These are phyloP conservation scores for Eretmochelys imbricata DNA, from an alignment of 2,113 vertebrate genomes.

Conservation along the genomic window DNA sequence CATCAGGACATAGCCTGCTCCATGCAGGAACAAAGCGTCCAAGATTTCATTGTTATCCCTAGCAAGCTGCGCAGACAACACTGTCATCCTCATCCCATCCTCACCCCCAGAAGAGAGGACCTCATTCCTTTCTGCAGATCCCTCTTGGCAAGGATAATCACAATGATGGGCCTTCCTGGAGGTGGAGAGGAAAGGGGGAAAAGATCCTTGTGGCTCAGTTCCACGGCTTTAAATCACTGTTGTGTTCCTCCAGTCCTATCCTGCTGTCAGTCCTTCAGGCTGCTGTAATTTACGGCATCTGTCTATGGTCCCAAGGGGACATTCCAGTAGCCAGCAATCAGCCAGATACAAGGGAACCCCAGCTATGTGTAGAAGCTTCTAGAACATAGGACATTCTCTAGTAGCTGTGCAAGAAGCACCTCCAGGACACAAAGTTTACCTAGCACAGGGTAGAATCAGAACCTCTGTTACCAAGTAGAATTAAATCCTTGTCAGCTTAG, in stretches of 20 bases:
- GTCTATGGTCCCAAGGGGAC: too few relatives aligned
- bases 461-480: not conserved
- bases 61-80: too few relatives aligned
- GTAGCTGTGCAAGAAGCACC: not conserved
- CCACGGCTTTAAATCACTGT: not conserved
- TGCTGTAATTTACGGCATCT: not conserved
- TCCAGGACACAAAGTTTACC: not conserved
- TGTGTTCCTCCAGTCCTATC: not conserved
- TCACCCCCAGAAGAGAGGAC: too few relatives aligned
- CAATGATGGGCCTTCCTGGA: too few relatives aligned
- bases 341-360: not conserved
- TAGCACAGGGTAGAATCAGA: not conserved
- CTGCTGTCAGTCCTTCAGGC: not conserved
- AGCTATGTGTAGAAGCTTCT: not conserved
- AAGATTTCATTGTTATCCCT: too few relatives aligned
- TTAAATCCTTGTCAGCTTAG: too few relatives aligned
- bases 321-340: not conserved
- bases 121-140: too few relatives aligned
- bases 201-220: not conserved
- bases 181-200: not conserved
- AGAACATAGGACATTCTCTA: not conserved
- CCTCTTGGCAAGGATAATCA: too few relatives aligned
- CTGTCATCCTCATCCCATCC: too few relatives aligned
- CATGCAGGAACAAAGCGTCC: not conserved
- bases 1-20: too few relatives aligned